A percentile compares a stretch with the other conserved stretches of the same genome.
Evolutionary conservation across 2,888 invertebrate genomes (phyloP).

Genomic region (Capitulum mitella): DNA sequence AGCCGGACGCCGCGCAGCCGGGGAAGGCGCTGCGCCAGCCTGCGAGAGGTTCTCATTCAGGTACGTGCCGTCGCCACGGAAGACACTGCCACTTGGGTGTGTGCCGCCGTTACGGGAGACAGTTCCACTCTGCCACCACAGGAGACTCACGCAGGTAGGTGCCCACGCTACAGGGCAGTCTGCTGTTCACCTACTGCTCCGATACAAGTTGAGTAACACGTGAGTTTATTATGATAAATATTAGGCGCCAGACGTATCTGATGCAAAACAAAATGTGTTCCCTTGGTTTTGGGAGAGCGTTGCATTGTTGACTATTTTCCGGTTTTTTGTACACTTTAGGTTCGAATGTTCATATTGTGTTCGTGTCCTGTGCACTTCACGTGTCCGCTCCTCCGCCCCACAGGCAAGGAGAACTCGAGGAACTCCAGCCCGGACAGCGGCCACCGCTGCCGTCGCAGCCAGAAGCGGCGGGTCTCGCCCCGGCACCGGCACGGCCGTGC

Average conservation of each 20-base stretch:
- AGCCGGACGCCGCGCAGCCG: no score
- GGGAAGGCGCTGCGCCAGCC: neutral
- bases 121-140: no score
- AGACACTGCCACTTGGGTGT: neutral
- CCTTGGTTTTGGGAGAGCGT: no score
- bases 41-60: no score
- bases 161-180: no score
- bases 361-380: neutral
- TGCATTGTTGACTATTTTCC: no score
- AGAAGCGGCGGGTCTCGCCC: neutral
- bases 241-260: no score
- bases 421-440: neutral
- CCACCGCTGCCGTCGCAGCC: neutral
- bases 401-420: conserved; percentile 9
- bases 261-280: no score
- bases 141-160: no score
- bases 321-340: neutral
- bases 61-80: neutral
- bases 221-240: no score
- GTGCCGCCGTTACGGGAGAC: neutral
- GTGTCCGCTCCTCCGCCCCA: neutral
- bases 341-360: neutral
- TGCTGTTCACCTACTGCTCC: no score
- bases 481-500: neutral
- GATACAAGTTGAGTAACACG: no score